phyloP scores from a whole-genome alignment of 2,888 invertebrate genomes.

The Harmothoe impar region DNA sequence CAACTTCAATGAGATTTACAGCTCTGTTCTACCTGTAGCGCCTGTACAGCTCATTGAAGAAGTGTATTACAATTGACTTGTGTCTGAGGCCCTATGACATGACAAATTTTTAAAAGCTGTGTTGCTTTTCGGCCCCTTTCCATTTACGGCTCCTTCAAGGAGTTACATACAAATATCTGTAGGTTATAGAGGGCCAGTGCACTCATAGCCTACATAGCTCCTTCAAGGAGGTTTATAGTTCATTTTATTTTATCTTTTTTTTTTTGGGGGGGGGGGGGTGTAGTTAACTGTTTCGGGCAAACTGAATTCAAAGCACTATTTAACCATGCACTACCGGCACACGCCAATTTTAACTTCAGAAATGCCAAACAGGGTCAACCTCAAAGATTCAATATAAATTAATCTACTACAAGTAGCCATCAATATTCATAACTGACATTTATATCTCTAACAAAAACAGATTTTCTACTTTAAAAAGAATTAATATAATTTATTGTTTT shows the following conservation, averaged over 20 bases:
- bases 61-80: neutral
- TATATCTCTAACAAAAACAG: constrained; percentile 3
- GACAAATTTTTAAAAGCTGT: no score
- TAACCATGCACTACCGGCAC: constrained; percentile 7
- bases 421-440: constrained; percentile 27
- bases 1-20: constrained; percentile 16
- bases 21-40: neutral
- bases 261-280: neutral
- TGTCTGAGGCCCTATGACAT: no score
- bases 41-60: neutral
- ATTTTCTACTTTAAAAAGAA: neutral
- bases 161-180: no score
- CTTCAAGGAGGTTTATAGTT: neutral
- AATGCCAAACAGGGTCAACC: constrained; percentile 28
- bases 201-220: neutral
- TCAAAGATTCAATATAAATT: neutral
- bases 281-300: neutral
- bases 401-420: constrained; percentile 24
- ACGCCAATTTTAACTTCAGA: neutral
- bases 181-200: no score
- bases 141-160: no score
- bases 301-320: constrained; percentile 35
- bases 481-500: neutral
- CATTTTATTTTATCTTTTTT: neutral
- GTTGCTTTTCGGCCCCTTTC: no score